These are phyloP conservation scores for Alectoris magna DNA, from an alignment of 2,797 vertebrate species.

Conservation along the genomic window DNA sequence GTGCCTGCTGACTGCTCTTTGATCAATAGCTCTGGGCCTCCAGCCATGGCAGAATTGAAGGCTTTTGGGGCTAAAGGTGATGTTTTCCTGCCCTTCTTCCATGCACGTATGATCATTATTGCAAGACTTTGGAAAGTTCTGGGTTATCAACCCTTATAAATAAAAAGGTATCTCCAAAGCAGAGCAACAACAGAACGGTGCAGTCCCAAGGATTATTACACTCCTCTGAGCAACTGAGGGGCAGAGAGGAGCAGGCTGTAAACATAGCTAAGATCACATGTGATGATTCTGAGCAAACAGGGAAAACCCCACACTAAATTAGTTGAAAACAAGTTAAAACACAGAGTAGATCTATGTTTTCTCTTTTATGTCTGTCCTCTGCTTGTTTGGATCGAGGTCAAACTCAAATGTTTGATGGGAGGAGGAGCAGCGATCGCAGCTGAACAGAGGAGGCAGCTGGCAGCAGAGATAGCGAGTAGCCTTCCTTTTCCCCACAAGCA, in stretches of 20 bases:
- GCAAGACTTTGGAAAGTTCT: background rate
- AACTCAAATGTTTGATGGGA: background rate
- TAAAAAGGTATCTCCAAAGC: background rate
- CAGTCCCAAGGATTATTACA: background rate
- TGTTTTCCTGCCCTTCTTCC: background rate
- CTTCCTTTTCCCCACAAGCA: background rate
- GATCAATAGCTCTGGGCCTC: background rate
- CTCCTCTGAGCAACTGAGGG: rapidly evolving
- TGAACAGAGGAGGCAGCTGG: background rate
- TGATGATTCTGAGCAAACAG: background rate
- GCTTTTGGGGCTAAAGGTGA: background rate
- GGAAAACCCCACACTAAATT: background rate
- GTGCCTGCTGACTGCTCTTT: background rate
- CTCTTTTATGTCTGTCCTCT: background rate
- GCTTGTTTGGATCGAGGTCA: background rate
- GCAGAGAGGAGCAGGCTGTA: background rate
- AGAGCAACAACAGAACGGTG: background rate
- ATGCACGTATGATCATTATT: rapidly evolving
- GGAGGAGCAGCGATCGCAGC: background rate
- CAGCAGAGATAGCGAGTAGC: background rate
- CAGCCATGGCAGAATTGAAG: background rate
- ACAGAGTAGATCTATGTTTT: background rate
- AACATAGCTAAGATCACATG: background rate
- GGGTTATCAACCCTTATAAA: background rate
- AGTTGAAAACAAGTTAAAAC: background rate